Base-by-base conservation (phyloP, 2,888 invertebrate species). In the Carpatolechia fugitivella region DNA sequence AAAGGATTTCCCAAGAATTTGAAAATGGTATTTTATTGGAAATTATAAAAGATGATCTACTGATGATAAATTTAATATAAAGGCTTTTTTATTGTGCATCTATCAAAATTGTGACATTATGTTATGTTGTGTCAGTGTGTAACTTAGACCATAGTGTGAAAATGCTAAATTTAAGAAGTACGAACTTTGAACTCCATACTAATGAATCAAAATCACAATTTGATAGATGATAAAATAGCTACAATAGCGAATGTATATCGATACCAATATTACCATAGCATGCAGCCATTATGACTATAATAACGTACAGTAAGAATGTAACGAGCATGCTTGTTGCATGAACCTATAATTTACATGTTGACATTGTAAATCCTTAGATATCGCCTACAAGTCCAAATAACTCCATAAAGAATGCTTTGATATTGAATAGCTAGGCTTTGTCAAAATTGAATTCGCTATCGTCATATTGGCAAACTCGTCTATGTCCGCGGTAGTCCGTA, bases 241-340 rank as follows among this genome's bases (percentile, higher is more conserved):
- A 36, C 24, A 53, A 44, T 56, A 31, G 41, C 44, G 24, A 24
- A 24, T 54, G 36, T 50, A 14, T 46, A 53, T 40, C 14, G 50
- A 49, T 56, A 44, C 30, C 41, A 41, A 46, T 53, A 52, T 44
- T 13, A 58, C 50, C 69, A 69, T 65, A 75, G 85, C 83, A 84
- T 85, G 82, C 64, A 66, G 70, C 13, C n/a, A 44, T 41, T 41
- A 69, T 68, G 64, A 68, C 65, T 62, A 64, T 11, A 7, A 35
- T 35, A 6, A 38, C 18, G 18, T 67, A 62, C 60, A 69, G 52
- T 36, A 63, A 65, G 66, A 69, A 69, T 72, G 67, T 67, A 58
- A 44, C 44, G 29, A 74, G 82, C 82, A 84, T 82, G 83, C 75
- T 66, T 77, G 78, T 81, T 85, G 88, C 88, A 88, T 87, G 87